Evolutionary conservation across 2,113 vertebrate species (phyloP), one percentile per base, ranked within the genome.

Genomic region (Eolophus roseicapilla): DNA sequence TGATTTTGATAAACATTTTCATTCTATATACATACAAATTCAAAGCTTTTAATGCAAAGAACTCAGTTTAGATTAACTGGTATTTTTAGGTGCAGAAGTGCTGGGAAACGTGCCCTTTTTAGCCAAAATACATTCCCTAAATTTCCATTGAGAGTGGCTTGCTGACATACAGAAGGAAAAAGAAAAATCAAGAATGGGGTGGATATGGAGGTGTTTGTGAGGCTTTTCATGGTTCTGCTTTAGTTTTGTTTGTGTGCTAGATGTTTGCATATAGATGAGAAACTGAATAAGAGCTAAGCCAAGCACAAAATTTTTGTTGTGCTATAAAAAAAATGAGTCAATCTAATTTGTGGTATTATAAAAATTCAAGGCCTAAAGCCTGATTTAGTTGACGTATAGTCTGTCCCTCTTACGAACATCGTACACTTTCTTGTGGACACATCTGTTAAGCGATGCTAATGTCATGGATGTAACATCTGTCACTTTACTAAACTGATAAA

Each of bases 181-280:
- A 33, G 13, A 47, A 90, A 78, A 85, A 52, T 33, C 9, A 46
- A 46, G 28, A 95, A 79, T 53, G 3, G 10, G 7, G 4, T 49
- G 18, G 29, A 6, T 52, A 79, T 27, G 19, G 17, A 77, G 8
- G 25, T 62, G 28, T 77, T 85, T 73, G 7, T 28, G 49, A 73
- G 21, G 28, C 4, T 88, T 92, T 63, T 73, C 11, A 33, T 47
- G 8, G 41, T 74, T 86, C 35, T 90, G 7, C 31, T 90, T 88
- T 29, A 62, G 29, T 4, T 52, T 69, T 74, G 21, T 41, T 94
- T 82, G 55, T 74, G 27, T 3, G 1, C 2, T 86, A 21, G 9
- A 13, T 86, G 46, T 86, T 92, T 93, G 68, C 76, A 80, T 74
- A 67, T 49, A 86, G 86, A 77, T 80, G 68, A 90, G 82, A 88